Evolutionary conservation across 2,888 invertebrate species (phyloP), one percentile per base, ranked within the genome.

Genomic region (Drosophila ustulata): DNA sequence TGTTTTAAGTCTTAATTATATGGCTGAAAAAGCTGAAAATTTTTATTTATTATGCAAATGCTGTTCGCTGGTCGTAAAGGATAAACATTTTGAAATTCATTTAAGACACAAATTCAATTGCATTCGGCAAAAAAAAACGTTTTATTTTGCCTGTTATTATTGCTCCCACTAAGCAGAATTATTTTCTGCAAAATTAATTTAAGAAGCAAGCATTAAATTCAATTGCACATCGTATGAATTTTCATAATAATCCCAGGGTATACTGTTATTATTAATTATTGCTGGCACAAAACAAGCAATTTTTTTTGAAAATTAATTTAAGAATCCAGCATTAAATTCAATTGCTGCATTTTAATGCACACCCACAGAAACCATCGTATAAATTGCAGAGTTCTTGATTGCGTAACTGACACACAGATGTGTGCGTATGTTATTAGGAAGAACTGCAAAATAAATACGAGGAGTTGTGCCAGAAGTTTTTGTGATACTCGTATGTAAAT

Each of bases 391-490:
- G n/a, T n/a, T n/a, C 37, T 37, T 37, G 37, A 37, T 37, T 37
- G 37, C 34, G n/a, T 9, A 34, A 34, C 37, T 37, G 37, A 37
- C 51, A 23, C 56, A 74, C 78, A 67, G 18, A 41, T 65, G 43
- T 77, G 61, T 52, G 51, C 51, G 4, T 34, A 9, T 34, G 32
- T 58, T 45, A 68, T 74, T 58, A 62, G 83, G 57, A 65, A 68
- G 9, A 75, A 82, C 59, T 56, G 57, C 52, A 75, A 53, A 68
- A 83, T 79, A 79, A 78, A 88, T 82, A 86, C 55, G 13, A 71
- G 2, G 11, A 46, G 13, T 39, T 41, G 34, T 64, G 59, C 39
- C 13, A 13, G 39, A 13, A 41, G 39, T 11, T 66, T 67, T 46
- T 79, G 70, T 62, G 70, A 78, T 45, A 32, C 32, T 32, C 32